phyloP scores from a whole-genome alignment of 1,140 invertebrate genomes.

The Halictus rubicundus region DNA sequence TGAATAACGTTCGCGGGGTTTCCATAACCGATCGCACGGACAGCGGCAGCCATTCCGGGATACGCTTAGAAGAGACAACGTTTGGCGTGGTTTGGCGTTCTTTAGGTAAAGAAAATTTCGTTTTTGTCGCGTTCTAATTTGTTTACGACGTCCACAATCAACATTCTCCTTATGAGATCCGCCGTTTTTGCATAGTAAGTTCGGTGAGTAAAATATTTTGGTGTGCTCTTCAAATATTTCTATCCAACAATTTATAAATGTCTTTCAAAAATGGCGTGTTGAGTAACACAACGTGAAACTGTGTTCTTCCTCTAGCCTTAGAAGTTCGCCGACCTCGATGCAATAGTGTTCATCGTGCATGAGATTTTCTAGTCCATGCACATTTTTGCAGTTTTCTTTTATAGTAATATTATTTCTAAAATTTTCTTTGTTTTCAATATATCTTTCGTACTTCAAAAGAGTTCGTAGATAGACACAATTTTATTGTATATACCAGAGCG shows the following conservation, averaged over 20 bases:
- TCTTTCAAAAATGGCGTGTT: slow-evolving; percentile 35
- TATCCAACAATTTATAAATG: slow-evolving; percentile 5
- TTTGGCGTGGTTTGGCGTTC: slow-evolving; percentile 35
- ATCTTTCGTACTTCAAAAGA: background rate
- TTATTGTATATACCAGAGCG: background rate
- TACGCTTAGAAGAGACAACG: slow-evolving; percentile 22
- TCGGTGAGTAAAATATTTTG: slow-evolving; percentile 59
- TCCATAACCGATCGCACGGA: slow-evolving; percentile 42
- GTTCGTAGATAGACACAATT: background rate
- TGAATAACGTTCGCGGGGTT: slow-evolving; percentile 49
- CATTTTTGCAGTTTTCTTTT: background rate
- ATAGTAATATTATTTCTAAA: background rate
- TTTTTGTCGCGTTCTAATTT: slow-evolving; percentile 50
- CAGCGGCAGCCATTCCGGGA: slow-evolving; percentile 48
- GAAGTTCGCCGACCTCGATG: background rate
- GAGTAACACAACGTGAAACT: background rate
- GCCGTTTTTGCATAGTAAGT: slow-evolving; percentile 51
- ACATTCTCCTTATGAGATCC: slow-evolving; percentile 51
- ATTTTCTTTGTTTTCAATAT: background rate
- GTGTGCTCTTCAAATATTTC: slow-evolving; percentile 34
- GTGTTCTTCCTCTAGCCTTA: background rate
- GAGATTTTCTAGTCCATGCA: background rate
- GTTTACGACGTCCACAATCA: slow-evolving; percentile 46
- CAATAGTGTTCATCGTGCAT: background rate
- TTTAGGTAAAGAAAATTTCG: slow-evolving; percentile 28